phyloP scores from a whole-genome alignment of 2,113 vertebrate genomes.

The Melanerpes formicivorus region DNA sequence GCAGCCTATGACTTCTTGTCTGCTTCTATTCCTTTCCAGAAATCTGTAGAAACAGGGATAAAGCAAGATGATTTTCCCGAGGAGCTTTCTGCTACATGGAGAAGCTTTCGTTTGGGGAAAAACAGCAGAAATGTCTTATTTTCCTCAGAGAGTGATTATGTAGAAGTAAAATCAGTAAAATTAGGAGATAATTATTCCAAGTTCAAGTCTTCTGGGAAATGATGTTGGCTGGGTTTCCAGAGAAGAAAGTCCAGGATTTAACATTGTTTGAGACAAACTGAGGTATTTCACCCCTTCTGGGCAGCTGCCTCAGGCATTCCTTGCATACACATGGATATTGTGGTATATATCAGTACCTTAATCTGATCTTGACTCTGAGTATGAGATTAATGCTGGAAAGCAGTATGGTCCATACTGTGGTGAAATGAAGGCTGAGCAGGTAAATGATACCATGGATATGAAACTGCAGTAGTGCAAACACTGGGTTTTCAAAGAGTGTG shows the following conservation, averaged over 20 bases:
- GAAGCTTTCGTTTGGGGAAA: not conserved
- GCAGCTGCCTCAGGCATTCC: not conserved
- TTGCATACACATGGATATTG: not conserved
- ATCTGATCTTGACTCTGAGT: not conserved
- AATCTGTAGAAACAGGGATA: not conserved
- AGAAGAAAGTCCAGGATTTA: not conserved
- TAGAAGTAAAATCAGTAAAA: not conserved
- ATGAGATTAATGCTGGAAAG: not conserved
- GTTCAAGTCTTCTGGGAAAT: not conserved
- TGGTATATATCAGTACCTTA: not conserved
- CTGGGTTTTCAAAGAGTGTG: not conserved
- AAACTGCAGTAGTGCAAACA: not conserved
- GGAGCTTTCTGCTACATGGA: not conserved
- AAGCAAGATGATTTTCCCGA: not conserved
- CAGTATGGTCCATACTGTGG: not conserved
- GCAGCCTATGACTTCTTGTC: not conserved
- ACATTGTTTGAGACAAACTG: not conserved
- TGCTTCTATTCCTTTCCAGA: not conserved
- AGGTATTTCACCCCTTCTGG: not conserved
- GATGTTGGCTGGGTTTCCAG: not conserved
- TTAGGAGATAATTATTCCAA: not conserved
- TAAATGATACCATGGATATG: not conserved
- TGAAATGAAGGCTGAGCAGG: not conserved
- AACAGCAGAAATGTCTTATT: not conserved
- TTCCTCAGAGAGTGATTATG: not conserved